These are phyloP conservation scores for Cephus pygmeus DNA, from an alignment of 2,888 invertebrate species.

Conservation along the genomic window DNA sequence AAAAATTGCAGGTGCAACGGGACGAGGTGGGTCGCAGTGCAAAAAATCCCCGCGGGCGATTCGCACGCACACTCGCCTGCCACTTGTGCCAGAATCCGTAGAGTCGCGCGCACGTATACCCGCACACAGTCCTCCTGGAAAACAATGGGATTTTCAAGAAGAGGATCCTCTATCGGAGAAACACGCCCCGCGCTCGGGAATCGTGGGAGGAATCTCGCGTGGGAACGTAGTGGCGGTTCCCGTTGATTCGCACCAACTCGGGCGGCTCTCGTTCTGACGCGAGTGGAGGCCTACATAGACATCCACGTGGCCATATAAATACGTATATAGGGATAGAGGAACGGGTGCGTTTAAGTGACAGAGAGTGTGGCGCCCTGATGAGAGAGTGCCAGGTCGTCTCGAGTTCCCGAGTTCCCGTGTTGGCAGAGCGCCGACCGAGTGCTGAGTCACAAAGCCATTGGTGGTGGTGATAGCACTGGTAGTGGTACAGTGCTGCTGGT, in stretches of 20 bases:
- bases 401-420: background rate
- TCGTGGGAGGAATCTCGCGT: conserved; percentile 53
- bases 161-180: conserved; percentile 36
- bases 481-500: background rate
- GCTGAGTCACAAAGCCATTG: conserved; percentile 27
- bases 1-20: conserved; percentile 14
- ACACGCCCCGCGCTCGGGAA: conserved; percentile 36
- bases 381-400: conserved; percentile 1
- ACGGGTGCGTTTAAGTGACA: background rate
- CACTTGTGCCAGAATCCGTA: background rate
- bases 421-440: conserved; percentile 8
- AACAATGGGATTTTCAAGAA: conserved; percentile 19
- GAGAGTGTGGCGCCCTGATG: background rate
- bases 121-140: background rate
- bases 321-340: background rate
- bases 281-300: background rate
- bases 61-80: background rate
- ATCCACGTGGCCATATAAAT: background rate
- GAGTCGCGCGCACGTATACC: background rate
- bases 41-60: background rate
- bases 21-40: background rate
- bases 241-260: conserved; percentile 20
- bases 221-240: conserved; percentile 37
- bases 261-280: conserved; percentile 9
- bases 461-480: background rate